Evolutionary conservation across 2,888 invertebrate species (phyloP), one percentile per base, ranked within the genome.

Genomic region (Anaspis maculata): DNA sequence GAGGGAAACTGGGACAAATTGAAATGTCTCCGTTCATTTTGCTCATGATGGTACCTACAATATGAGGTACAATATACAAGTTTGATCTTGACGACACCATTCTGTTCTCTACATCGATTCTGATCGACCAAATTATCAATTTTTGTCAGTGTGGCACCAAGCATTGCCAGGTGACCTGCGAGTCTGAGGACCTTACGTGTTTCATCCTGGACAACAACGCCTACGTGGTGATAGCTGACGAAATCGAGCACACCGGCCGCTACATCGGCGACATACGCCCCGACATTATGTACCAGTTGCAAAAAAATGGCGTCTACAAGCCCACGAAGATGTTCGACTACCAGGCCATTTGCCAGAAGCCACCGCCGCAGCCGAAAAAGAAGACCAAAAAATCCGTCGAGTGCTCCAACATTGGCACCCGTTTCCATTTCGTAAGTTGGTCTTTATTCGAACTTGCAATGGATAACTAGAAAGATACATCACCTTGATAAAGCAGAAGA

Each of bases 201-300:
- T 92, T 79, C 56, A 71, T 94, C 23, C 68, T 94, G 22, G 94
- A 94, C 61, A 88, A 87, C 61, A 88, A 91, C 56, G 94, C 89
- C 2, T 94, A 84, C 69, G 74, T 92, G 11, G 66, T 88, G 2
- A 77, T 83, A n/a, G 83, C 86, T 10, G 79, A 88, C 52, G 74
- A 79, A 33, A 64, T 70, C 0, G 70, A 66, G 21, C 47, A 55
- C 27, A 56, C 61, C 2, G 62, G 63, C 3, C 76, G 86, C 38
- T 92, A 92, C 63, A 87, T 92, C 55, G 94, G 92, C 1, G 84
- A 83, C 58, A 76, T 91, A 25, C 35, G 59, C 25, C 54, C 59
- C 3, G 76, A 79, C 25, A 75, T 90, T 13, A 87, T 91, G 84
- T 68, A 73, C 34, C 74, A 72, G 48, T 64, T 87, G 29, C 73